phyloP scores from a whole-genome alignment of 2,797 vertebrate genomes.

The Perodicticus potto region DNA sequence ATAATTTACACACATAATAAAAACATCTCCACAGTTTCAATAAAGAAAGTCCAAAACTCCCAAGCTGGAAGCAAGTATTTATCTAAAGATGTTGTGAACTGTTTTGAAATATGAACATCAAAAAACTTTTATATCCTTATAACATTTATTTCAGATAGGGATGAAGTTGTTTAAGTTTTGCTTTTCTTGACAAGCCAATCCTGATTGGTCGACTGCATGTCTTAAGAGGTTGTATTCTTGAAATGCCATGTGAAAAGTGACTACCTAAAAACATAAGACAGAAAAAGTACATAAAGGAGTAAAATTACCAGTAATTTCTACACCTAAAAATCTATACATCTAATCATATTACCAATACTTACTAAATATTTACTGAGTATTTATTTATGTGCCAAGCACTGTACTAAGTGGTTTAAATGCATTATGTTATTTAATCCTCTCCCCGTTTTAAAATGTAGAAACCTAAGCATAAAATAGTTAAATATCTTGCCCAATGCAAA shows the following conservation, averaged over 20 bases:
- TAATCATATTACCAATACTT: slow-evolving; percentile 13
- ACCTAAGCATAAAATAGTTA: slow-evolving; percentile 32
- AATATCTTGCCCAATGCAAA: slow-evolving; percentile 15
- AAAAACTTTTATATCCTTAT: slow-evolving; percentile 46
- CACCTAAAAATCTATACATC: slow-evolving; percentile 47
- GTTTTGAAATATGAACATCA: slow-evolving; percentile 24
- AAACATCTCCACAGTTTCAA: slow-evolving; percentile 55
- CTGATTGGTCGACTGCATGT: slow-evolving; percentile 94
- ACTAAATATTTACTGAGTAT: slow-evolving; percentile 9
- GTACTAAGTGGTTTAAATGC: slow-evolving; percentile 19
- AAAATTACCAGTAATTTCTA: slow-evolving; percentile 34
- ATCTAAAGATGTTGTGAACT: slow-evolving; percentile 61
- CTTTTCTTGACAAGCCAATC: slow-evolving; percentile 94
- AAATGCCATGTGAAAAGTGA: slow-evolving; percentile 84
- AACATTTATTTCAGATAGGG: slow-evolving; percentile 90
- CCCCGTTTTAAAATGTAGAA: slow-evolving; percentile 51
- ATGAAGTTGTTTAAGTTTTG: slow-evolving; percentile 92
- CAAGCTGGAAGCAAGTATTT: slow-evolving; percentile 72
- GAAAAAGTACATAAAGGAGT: slow-evolving; percentile 64
- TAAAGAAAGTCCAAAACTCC: slow-evolving; percentile 63
- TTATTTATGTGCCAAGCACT: background rate
- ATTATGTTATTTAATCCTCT: slow-evolving; percentile 30
- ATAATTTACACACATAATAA: slow-evolving; percentile 75
- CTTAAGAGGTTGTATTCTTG: slow-evolving; percentile 92
- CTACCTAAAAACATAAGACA: slow-evolving; percentile 86